phyloP scores from a whole-genome alignment of 2,113 vertebrate genomes.

The Mesocricetus auratus region DNA sequence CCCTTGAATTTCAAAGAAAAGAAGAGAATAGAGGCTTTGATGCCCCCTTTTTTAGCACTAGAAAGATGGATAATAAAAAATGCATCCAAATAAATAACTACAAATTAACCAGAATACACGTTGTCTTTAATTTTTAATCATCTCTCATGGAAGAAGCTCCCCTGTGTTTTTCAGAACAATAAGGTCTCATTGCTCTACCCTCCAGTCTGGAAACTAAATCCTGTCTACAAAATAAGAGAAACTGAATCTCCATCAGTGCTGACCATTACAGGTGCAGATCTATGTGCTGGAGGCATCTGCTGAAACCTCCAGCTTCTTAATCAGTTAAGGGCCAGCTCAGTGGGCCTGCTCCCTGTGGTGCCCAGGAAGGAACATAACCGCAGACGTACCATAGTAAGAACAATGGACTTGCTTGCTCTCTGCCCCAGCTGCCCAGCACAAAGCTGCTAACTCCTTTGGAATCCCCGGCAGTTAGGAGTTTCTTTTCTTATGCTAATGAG shows the following conservation, averaged over 20 bases:
- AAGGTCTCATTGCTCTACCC: neutral
- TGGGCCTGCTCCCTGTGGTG: neutral
- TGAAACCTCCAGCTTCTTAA: neutral
- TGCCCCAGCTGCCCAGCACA: neutral
- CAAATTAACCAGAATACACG: constrained; percentile 24
- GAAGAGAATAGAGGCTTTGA: neutral
- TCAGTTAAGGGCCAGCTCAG: neutral
- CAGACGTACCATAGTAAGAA: neutral
- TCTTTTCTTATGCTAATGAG: neutral
- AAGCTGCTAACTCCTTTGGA: neutral
- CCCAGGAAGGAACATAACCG: neutral
- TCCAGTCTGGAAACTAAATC: neutral
- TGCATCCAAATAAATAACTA: constrained; percentile 46
- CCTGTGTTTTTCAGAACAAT: constrained; percentile 41
- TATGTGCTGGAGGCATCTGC: no score
- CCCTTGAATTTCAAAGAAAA: constrained; percentile 30
- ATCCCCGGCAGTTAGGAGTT: neutral
- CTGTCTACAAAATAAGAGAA: neutral
- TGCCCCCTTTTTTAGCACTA: neutral
- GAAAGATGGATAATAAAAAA: constrained; percentile 40
- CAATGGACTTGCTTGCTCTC: neutral
- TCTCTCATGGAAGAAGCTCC: neutral
- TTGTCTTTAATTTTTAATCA: constrained; percentile 61
- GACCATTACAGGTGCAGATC: neutral
- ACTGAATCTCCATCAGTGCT: neutral